Conservation (phyloP, 2,888 invertebrate genomes). For the Embidobia sp. region DNA sequence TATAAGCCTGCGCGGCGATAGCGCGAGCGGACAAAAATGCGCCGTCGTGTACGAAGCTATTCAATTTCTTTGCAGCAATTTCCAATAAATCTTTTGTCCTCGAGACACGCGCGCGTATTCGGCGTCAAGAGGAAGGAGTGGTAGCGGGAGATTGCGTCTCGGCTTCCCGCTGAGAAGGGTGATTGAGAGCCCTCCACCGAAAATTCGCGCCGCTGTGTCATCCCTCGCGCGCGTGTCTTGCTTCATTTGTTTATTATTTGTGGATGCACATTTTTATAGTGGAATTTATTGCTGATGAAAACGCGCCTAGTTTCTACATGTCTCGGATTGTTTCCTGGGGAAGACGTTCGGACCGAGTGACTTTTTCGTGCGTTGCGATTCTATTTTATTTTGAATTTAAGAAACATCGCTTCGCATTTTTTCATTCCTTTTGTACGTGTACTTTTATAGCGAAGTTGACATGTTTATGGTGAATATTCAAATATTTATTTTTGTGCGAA, state of each 20-base stretch:
- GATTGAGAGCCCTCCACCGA: slow-evolving; percentile 75
- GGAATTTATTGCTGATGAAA: slow-evolving; percentile 59
- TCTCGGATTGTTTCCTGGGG: slow-evolving; percentile 13
- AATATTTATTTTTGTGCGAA: too few species aligned
- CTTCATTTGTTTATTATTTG: slow-evolving; percentile 63
- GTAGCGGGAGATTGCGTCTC: slow-evolving; percentile 77
- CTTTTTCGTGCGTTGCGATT: slow-evolving; percentile 8
- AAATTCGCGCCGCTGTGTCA: slow-evolving; percentile 72
- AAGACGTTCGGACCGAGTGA: slow-evolving; percentile 6
- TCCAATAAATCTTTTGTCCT: slow-evolving; percentile 78
- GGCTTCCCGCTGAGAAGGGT: slow-evolving; percentile 77
- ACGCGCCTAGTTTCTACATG: slow-evolving; percentile 4
- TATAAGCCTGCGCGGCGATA: slow-evolving; percentile 58
- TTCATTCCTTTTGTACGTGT: too few species aligned
- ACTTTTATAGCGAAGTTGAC: too few species aligned
- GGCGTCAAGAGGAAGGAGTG: slow-evolving; percentile 64
- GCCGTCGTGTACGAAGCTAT: slow-evolving; percentile 67
- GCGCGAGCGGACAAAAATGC: slow-evolving; percentile 62
- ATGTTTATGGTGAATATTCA: too few species aligned
- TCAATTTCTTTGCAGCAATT: slow-evolving; percentile 78
- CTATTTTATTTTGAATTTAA: slow-evolving; percentile 20
- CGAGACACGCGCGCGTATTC: slow-evolving; percentile 73
- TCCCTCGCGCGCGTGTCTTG: slow-evolving; percentile 33
- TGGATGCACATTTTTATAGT: slow-evolving; percentile 34
- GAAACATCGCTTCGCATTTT: too few species aligned